These are phyloP conservation scores for Tympanoctomys barrerae DNA, from an alignment of 2,797 vertebrate genomes.

Conservation along the genomic window DNA sequence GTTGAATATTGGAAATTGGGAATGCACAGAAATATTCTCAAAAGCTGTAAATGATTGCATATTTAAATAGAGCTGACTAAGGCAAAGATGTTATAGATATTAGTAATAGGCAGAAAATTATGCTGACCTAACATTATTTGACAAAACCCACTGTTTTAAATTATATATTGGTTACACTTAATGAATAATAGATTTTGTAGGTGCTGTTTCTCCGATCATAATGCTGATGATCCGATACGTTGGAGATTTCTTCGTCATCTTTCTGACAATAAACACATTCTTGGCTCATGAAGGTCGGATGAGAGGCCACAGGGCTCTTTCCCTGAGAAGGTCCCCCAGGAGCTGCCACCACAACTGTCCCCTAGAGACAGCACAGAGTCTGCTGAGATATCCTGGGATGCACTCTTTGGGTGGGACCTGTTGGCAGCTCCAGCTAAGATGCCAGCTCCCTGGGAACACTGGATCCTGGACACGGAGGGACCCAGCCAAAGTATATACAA, in stretches of 20 bases:
- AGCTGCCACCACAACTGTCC: fast-evolving
- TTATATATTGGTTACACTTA: constrained; percentile 99
- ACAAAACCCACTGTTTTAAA: constrained; percentile 98
- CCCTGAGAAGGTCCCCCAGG: background rate
- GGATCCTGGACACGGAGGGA: constrained; percentile 34
- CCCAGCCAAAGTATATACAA: constrained; percentile 54
- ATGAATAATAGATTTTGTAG: constrained; percentile 99
- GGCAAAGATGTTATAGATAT: constrained; percentile 99
- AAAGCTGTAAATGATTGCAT: constrained; percentile 99
- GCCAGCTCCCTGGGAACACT: background rate
- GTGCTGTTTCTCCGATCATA: constrained; percentile 95
- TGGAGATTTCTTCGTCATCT: constrained; percentile 88
- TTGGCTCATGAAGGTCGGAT: constrained; percentile 68
- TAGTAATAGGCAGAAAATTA: constrained; percentile 99
- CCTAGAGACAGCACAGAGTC: background rate
- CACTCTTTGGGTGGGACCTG: background rate
- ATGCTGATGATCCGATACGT: constrained; percentile 94
- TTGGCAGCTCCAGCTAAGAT: background rate
- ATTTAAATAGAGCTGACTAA: constrained; percentile 99
- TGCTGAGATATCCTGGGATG: too few relatives aligned
- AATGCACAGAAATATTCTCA: constrained; percentile 97
- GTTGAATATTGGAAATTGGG: constrained; percentile 99
- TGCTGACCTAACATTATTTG: constrained; percentile 99
- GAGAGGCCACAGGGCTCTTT: background rate
- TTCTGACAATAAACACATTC: constrained; percentile 91